Percentiles rank a stretch among this genome's conserved stretches.
phyloP scores from a whole-genome alignment of 2,797 vertebrate genomes.

The Adelosebastes latens region DNA sequence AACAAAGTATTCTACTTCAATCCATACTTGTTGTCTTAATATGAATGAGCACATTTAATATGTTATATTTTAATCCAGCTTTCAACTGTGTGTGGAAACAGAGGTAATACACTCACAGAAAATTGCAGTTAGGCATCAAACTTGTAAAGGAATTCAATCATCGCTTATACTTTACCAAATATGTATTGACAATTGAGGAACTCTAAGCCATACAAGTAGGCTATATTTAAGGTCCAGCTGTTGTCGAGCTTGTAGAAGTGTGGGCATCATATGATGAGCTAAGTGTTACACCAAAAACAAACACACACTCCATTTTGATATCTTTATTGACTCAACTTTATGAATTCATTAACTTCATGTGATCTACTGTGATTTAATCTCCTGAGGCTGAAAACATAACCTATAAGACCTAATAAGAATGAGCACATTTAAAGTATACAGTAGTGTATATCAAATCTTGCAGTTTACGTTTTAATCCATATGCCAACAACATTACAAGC shows the following conservation, averaged over 20 bases:
- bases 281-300: background rate
- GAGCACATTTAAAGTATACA: background rate
- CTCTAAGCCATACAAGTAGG: background rate
- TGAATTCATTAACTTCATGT: background rate
- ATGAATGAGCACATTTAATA: background rate
- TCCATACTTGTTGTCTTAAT: background rate
- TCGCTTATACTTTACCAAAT: background rate
- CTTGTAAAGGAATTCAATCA: no score
- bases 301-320: background rate
- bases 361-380: background rate
- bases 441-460: background rate
- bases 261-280: background rate
- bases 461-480: background rate
- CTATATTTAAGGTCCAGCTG: background rate
- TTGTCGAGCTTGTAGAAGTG: background rate
- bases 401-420: background rate
- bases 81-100: no score
- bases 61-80: background rate
- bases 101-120: no score
- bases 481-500: background rate
- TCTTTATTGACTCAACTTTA: background rate
- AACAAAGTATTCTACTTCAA: no score
- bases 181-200: background rate
- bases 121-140: no score
- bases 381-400: no score